Base-by-base conservation (phyloP, 2,113 vertebrate genomes). In the Clinocottus analis region DNA sequence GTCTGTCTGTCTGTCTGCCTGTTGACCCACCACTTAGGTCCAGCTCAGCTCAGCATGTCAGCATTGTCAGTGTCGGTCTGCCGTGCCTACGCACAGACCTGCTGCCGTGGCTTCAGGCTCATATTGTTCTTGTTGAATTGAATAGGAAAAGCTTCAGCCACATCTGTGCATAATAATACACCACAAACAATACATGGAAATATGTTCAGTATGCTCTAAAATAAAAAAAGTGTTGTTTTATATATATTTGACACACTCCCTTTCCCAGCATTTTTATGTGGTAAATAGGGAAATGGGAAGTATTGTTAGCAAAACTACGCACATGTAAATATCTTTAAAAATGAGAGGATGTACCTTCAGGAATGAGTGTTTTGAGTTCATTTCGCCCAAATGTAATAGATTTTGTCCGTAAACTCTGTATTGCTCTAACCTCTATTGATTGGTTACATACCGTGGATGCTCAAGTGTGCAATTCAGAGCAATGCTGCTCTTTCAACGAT, bases 361-460 rank as follows among this genome's bases (percentile, higher is more conserved):
- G 33, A 51, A 35, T 71, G 33, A 31, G 10, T 17, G 16, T 23
- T 62, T 60, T 63, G 66, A 72, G 41, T 66, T 81, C 3, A 75
- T 75, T 75, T 59, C 66, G 75, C 33, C 47, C 49, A 77, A 14
- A 43, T 66, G 8, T 27, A 37, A 82, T 65, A 68, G 56, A 75
- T 75, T 72, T 80, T 39, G 23, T 12, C 39, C 25, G 27, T 58
- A 75, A 64, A 65, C 65, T 74, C 33, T 68, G 3, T 73, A 16
- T 73, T 37, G 10, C 63, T 66, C 14, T 74, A 17, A 80, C 64
- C 33, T 66, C 33, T 41, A 8, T n/a, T 68, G 63, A 77, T 59
- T 53, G 68, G 66, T 76, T 61, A 29, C 47, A 64, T 25, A 51
- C 17, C 3, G 33, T 51, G 41, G 23, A 33, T 77, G 47, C 55